Base-by-base conservation (phyloP, 35 echinoderm and acorn worm genomes). In the Patiria miniata region DNA sequence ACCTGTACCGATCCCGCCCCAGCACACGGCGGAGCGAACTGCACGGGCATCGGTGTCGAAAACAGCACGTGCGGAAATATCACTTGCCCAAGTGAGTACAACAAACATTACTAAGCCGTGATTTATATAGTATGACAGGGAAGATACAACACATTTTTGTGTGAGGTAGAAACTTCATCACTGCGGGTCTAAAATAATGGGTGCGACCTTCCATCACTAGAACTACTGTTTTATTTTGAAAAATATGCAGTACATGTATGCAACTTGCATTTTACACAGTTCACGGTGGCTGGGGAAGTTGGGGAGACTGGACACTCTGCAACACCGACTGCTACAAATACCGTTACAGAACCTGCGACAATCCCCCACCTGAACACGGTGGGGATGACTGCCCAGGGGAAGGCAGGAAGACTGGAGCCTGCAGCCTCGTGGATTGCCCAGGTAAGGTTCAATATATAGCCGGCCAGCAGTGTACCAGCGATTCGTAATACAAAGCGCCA, bases 381-480 rank as follows among this genome's bases (percentile, higher is more conserved):
- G 95, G 91, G 16, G 26, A 30, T 29, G 87, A 97, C 30, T 97
- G 95, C 40, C 22, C 34, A 1, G 95, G 91, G 52, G 60, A 57
- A 1, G 59, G 40, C 16, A 14, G 59, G 0, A 39, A 93, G 6
- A 51, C 53, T 8, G 78, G 80, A 0, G 59, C 81, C 21, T 97
- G 91, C 57, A 97, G 95, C 68, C 51, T 97, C 6, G 37, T 84
- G 16, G 95, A 90, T 39, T 97, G 95, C 78, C 95, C 95, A 68
- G 52, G 95, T 97, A 84, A 87, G 83, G 42, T 4, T n/a, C n/a
- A n/a, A n/a, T n/a, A n/a, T n/a, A n/a, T n/a, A n/a, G n/a, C n/a
- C n/a, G n/a, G n/a, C n/a, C n/a, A n/a, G n/a, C n/a, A n/a, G n/a
- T n/a, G n/a, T n/a, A n/a, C n/a, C n/a, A n/a, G n/a, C n/a, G n/a